Percentiles rank a stretch among this genome's conserved stretches.
Conservation (phyloP, 2,888 invertebrate species). For the Anorthoa munda region DNA sequence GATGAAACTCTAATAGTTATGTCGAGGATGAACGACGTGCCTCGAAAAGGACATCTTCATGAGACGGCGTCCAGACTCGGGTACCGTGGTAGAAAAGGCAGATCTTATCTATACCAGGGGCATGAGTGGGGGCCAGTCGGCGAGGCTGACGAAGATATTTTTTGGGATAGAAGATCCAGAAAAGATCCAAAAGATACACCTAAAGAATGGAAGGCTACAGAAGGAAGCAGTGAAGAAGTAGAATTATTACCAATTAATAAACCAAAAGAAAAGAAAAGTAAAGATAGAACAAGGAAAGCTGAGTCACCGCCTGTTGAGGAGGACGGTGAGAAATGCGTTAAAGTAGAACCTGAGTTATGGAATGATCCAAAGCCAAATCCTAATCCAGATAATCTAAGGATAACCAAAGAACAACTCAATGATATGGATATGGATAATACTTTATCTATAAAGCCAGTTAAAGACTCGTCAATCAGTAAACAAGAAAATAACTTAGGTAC, state of each 20-base stretch:
- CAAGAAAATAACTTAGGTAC: background rate
- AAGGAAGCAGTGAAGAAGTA: constrained; percentile 32
- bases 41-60: constrained; percentile 71
- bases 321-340: constrained; percentile 17
- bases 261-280: constrained; percentile 2
- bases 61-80: constrained; percentile 76
- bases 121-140: constrained; percentile 82
- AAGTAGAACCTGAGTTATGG: constrained; percentile 32
- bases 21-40: constrained; percentile 72
- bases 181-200: background rate
- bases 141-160: constrained; percentile 72
- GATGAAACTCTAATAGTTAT: constrained; percentile 64
- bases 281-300: background rate
- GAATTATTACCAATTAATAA: background rate
- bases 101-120: constrained; percentile 81
- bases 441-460: background rate
- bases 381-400: background rate
- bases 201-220: constrained; percentile 13
- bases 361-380: constrained; percentile 18
- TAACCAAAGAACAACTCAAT: constrained; percentile 18
- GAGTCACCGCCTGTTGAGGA: background rate
- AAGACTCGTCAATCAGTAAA: background rate
- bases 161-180: constrained; percentile 51
- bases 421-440: background rate
- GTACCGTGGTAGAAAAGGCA: constrained; percentile 74